Conservation (phyloP, 2,797 vertebrate species). For the Sebastes trivittatus region DNA sequence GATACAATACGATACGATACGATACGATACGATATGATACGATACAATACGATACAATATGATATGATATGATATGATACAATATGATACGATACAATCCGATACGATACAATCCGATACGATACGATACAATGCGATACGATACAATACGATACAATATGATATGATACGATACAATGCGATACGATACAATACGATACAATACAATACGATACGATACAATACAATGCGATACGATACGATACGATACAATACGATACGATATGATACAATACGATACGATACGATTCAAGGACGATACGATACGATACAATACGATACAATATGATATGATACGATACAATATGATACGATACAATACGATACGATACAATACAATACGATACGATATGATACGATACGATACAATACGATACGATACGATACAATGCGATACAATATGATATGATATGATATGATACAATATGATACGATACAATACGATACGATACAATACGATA, state of each 20-base stretch:
- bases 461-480: fast-evolving
- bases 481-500: fast-evolving
- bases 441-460: fast-evolving
- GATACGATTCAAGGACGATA: too few species aligned
- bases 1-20: too few species aligned
- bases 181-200: too few species aligned
- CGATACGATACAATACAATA: fast-evolving
- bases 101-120: too few species aligned
- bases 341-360: fast-evolving
- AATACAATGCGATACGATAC: fast-evolving
- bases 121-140: too few species aligned
- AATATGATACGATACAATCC: too few species aligned
- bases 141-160: too few species aligned
- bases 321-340: fast-evolving
- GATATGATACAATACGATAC: fast-evolving
- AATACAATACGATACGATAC: fast-evolving
- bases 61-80: too few species aligned
- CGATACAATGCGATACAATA: too few species aligned
- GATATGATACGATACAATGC: fast-evolving
- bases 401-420: fast-evolving
- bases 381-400: fast-evolving
- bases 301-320: fast-evolving
- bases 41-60: too few species aligned
- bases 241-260: too few species aligned
- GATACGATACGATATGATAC: too few species aligned